Percentiles rank a stretch among this genome's conserved stretches.
These are phyloP conservation scores for Thymelicus acteon DNA, from an alignment of 2,888 invertebrate species.

Conservation along the genomic window DNA sequence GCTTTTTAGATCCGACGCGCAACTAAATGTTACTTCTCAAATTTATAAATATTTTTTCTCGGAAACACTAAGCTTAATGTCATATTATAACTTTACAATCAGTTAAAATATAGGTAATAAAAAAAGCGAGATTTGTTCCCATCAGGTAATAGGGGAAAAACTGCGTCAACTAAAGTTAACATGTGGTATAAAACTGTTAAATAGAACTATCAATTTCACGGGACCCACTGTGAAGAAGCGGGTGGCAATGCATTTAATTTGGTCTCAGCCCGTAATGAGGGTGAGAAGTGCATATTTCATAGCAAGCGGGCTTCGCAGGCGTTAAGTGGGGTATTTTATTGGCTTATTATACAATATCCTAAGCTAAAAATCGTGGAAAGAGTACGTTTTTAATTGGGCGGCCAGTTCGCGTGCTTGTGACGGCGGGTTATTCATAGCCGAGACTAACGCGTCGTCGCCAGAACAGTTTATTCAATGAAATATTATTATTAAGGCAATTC, in stretches of 20 bases:
- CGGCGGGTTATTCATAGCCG: constrained; percentile 83
- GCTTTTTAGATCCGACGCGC: no score
- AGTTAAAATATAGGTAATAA: no score
- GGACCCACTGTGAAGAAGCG: not conserved
- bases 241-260: constrained; percentile 76
- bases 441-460: constrained; percentile 72
- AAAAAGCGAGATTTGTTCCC: no score
- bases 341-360: constrained; percentile 85
- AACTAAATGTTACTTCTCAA: no score
- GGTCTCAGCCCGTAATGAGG: constrained; percentile 73
- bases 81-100: no score
- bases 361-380: constrained; percentile 84
- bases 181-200: not conserved
- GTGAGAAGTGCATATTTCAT: constrained; percentile 82
- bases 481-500: constrained; percentile 33
- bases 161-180: no score
- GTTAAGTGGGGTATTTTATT: constrained; percentile 84
- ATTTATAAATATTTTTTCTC: no score
- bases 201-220: constrained; percentile 15
- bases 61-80: no score
- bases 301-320: constrained; percentile 69
- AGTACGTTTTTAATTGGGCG: constrained; percentile 84
- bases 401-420: constrained; percentile 79
- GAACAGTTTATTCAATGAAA: constrained; percentile 60
- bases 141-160: no score